Conservation (phyloP, 2,113 vertebrate genomes). For the Axis porcinus region DNA sequence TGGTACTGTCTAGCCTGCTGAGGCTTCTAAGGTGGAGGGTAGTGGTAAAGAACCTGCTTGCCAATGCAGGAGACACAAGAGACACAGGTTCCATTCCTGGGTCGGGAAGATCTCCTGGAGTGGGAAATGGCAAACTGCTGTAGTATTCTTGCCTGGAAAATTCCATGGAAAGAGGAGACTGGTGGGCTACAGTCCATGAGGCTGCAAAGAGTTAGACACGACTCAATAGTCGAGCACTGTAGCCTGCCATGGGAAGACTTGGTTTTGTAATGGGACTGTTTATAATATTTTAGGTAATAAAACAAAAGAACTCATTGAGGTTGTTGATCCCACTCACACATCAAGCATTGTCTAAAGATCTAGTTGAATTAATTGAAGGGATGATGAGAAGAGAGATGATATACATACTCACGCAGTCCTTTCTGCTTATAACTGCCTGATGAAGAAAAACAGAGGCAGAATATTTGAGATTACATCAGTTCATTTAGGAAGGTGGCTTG, state of each 20-base stretch:
- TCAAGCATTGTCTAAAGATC: conserved; percentile 26
- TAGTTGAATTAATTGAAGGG: conserved; percentile 49
- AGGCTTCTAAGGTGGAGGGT: background rate
- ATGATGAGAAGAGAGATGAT: conserved; percentile 37
- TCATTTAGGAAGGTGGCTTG: background rate
- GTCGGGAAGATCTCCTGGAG: background rate
- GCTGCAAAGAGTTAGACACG: background rate
- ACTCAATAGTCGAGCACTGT: background rate
- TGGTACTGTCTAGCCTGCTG: background rate
- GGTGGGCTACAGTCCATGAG: background rate
- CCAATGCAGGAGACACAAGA: background rate
- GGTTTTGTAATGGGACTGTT: background rate
- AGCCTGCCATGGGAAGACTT: background rate
- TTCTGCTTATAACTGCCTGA: background rate
- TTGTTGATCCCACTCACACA: background rate
- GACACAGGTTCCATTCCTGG: background rate
- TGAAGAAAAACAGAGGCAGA: background rate
- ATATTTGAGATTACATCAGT: background rate
- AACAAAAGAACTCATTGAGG: conserved; percentile 31
- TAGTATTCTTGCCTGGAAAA: background rate
- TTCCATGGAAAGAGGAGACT: background rate
- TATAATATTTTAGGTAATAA: conserved; percentile 29
- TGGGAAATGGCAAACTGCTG: background rate
- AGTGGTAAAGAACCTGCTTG: background rate
- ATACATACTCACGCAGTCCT: background rate